phyloP scores from a whole-genome alignment of 2,113 vertebrate species.

The Gymnarchus niloticus region DNA sequence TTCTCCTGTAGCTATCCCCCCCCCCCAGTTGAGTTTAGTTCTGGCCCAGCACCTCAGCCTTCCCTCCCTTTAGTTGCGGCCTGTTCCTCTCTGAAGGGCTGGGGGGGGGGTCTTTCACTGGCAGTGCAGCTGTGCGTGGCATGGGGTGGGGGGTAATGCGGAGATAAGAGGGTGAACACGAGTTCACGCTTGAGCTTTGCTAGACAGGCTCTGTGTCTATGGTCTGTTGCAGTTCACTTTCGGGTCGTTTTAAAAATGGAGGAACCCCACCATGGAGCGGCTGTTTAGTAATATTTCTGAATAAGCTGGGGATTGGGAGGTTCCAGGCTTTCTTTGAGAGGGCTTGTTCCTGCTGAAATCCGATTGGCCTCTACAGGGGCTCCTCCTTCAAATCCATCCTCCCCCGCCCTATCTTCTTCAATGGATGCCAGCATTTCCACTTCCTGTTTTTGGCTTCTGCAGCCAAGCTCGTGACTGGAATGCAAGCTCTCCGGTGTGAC shows the following conservation, averaged over 20 bases:
- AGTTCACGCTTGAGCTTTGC: background rate
- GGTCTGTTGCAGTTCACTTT: background rate
- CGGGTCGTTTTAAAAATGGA: background rate
- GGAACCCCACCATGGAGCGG: background rate
- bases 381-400: no score
- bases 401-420: background rate
- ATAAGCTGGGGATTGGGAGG: no score
- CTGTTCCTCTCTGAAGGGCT: background rate
- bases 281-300: no score
- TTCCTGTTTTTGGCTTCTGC: slow-evolving; percentile 18
- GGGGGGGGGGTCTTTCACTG: no score
- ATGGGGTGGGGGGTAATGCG: background rate
- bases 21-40: background rate
- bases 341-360: no score
- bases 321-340: no score
- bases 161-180: background rate
- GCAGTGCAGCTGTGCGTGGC: background rate
- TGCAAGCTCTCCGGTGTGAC: slow-evolving; percentile 29
- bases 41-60: slow-evolving; percentile 47
- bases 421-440: slow-evolving; percentile 26
- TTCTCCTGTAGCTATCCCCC: background rate
- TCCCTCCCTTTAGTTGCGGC: background rate
- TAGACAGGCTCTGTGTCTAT: background rate
- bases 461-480: slow-evolving; percentile 51
- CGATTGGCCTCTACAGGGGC: no score